A percentile compares a stretch with the other conserved stretches of the same genome.
These are phyloP conservation scores for Garrulus glandarius DNA, from an alignment of 2,797 vertebrate genomes.

Conservation along the genomic window DNA sequence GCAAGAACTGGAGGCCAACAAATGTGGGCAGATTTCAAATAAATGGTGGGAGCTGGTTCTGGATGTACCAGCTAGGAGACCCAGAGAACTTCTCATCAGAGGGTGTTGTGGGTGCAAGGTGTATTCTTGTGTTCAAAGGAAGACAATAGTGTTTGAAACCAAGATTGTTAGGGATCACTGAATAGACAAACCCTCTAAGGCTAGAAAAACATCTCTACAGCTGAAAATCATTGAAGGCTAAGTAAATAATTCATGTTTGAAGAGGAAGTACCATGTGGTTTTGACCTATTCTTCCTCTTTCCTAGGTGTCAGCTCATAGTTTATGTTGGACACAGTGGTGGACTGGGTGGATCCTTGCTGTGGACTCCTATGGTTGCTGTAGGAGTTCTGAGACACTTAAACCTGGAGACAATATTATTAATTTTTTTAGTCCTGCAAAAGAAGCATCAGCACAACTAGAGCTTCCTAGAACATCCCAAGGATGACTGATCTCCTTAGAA, in stretches of 20 bases:
- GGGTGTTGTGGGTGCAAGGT: background rate
- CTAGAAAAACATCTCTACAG: background rate
- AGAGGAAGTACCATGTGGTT: background rate
- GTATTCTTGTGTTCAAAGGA: background rate
- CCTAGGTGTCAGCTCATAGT: background rate
- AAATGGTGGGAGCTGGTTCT: background rate
- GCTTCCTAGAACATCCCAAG: background rate
- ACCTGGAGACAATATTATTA: background rate
- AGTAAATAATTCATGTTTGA: background rate
- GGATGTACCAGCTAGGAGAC: background rate
- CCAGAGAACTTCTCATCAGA: background rate
- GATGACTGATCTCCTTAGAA: background rate
- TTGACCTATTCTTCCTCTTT: background rate
- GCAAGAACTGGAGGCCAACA: background rate
- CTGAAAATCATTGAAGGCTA: background rate
- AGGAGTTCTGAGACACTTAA: background rate
- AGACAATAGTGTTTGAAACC: background rate
- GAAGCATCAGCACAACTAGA: background rate
- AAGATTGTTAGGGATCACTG: background rate
- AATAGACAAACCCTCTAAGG: background rate
- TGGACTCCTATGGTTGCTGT: background rate
- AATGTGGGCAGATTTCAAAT: background rate
- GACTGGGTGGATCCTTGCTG: background rate
- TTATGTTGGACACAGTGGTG: background rate
- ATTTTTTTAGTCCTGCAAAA: background rate